These are phyloP conservation scores for Gasterosteus nipponicus DNA, from an alignment of 2,113 vertebrate genomes.

Conservation along the genomic window DNA sequence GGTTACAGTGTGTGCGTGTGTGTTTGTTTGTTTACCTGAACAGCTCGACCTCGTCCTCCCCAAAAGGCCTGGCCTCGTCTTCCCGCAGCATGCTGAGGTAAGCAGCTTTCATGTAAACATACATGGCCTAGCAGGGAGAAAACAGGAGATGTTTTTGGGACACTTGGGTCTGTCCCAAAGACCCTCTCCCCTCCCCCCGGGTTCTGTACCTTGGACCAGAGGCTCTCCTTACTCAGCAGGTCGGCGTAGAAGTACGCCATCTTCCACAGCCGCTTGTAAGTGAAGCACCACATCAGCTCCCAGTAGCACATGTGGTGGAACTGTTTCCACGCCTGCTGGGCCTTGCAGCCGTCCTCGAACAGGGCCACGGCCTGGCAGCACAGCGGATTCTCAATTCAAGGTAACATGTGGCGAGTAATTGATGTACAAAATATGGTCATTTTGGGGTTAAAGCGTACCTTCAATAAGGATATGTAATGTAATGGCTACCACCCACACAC, in stretches of 20 bases:
- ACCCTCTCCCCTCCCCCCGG: background rate
- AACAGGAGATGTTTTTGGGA: background rate
- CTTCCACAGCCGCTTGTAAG: slow-evolving; percentile 83
- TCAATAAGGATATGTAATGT: too few species aligned
- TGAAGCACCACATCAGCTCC: slow-evolving; percentile 90
- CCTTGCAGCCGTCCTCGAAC: slow-evolving; percentile 85
- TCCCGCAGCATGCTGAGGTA: slow-evolving; percentile 85
- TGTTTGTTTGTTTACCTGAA: slow-evolving; percentile 76
- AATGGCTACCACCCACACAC: background rate
- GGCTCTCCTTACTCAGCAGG: slow-evolving; percentile 86
- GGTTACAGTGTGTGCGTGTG: background rate
- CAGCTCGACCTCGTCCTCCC: slow-evolving; percentile 83
- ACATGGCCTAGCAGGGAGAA: slow-evolving; percentile 80
- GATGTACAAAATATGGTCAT: background rate
- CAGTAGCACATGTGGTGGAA: slow-evolving; percentile 91
- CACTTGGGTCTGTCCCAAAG: accelerated
- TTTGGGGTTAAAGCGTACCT: too few species aligned
- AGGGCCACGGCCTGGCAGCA: slow-evolving; percentile 79
- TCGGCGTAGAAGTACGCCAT: slow-evolving; percentile 88
- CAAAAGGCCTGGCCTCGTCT: slow-evolving; percentile 81
- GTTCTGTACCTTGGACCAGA: slow-evolving; percentile 83
- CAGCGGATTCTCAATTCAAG: background rate
- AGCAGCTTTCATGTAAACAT: slow-evolving; percentile 88
- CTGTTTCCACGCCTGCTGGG: slow-evolving; percentile 86
- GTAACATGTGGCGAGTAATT: background rate